Base-by-base conservation (phyloP, 2,113 vertebrate species). In the Xiphophorus hellerii region DNA sequence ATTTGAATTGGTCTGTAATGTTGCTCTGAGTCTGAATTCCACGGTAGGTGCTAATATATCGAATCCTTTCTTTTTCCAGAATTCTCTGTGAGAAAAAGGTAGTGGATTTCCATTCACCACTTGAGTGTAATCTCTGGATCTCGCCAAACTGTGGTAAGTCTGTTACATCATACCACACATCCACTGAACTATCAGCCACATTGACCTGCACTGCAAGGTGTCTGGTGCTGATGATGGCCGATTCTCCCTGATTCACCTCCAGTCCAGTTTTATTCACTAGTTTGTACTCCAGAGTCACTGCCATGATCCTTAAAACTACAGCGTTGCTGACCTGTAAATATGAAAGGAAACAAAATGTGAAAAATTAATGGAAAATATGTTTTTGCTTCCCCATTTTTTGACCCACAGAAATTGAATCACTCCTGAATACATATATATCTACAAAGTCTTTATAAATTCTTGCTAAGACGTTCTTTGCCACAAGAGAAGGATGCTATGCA, bases 161-260 rank as follows among this genome's bases (percentile, higher is more conserved):
- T 28, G 85, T 94, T 35, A 98, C 77, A 0, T 95, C 77, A 0
- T 95, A 98, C 14, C 5, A 25, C 77, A 95, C 91, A 14, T 96
- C 95, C 31, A 94, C 62, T 0, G 92, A 88, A 62, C 92, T 95
- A 1, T 83, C 67, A 15, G 78, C 77, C 7, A 91, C 85, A 69
- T 95, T 96, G 31, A 94, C 91, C 87, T 95, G 87, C 29, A 96
- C 95, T 1, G 94, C 94, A 31, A 98, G 92, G 77, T 97, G 92
- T 20, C 29, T 87, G 62, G 73, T 88, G 17, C 73, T 93, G 72
- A 98, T 96, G 77, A 95, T 35, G 29, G 90, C 82, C 2, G 82
- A 42, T 68, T 54, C 78, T n/a, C 96, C 95, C 77, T 97, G 96
- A 31, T 89, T 87, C 0, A 96, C 88, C 29, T 92, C 89, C 81